phyloP scores from a whole-genome alignment of 2,113 vertebrate genomes.

The Lynx canadensis region DNA sequence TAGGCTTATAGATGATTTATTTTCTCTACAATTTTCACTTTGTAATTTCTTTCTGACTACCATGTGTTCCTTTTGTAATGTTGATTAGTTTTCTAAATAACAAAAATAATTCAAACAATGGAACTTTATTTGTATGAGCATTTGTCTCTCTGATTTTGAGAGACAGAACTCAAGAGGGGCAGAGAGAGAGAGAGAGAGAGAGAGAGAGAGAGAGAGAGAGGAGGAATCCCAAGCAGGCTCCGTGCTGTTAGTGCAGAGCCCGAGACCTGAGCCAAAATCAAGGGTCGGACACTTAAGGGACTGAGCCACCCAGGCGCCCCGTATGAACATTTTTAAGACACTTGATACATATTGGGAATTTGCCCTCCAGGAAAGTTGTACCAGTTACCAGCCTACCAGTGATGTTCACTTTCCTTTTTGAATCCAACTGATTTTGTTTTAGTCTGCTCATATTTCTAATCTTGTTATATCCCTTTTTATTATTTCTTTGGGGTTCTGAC shows the following conservation, averaged over 20 bases:
- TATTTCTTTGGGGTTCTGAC: slow-evolving; percentile 73
- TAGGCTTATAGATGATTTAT: neutral
- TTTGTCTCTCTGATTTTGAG: neutral
- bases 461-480: slow-evolving; percentile 77
- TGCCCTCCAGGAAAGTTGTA: slow-evolving; percentile 59
- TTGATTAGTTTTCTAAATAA: slow-evolving; percentile 19
- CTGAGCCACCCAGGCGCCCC: neutral
- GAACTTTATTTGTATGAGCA: neutral
- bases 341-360: slow-evolving; percentile 10
- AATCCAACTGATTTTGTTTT: slow-evolving; percentile 65
- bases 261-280: neutral
- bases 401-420: slow-evolving; percentile 49
- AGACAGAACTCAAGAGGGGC: neutral
- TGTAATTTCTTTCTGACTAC: neutral
- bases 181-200: neutral
- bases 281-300: neutral
- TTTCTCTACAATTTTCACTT: slow-evolving; percentile 22
- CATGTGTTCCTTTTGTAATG: slow-evolving; percentile 17
- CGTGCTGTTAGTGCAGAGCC: too few relatives aligned
- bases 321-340: slow-evolving; percentile 3
- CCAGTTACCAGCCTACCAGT: slow-evolving; percentile 1
- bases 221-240: neutral
- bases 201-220: neutral
- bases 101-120: slow-evolving; percentile 20
- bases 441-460: slow-evolving; percentile 74